Evolutionary conservation across 2,888 invertebrate genomes (phyloP).

Genomic region (Endomychus coccineus): DNA sequence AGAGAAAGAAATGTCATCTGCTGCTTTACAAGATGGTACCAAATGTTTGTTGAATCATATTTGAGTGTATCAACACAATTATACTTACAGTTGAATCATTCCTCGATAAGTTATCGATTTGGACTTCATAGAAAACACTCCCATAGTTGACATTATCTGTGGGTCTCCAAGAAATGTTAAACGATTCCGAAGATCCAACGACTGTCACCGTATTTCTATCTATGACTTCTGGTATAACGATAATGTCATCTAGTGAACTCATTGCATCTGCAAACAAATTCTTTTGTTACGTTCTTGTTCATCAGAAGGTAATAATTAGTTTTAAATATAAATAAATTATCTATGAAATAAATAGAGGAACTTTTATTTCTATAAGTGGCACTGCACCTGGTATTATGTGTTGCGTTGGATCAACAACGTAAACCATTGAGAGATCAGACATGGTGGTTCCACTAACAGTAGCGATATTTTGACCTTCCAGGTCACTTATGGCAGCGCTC

Average conservation of each 20-base stretch:
- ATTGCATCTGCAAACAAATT: too few relatives aligned
- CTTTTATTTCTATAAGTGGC: conserved; percentile 23
- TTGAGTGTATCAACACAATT: too few relatives aligned
- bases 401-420: conserved; percentile 61
- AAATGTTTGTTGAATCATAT: too few relatives aligned
- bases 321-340: background rate
- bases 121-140: conserved; percentile 74
- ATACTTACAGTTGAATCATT: conserved; percentile 49
- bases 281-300: too few relatives aligned
- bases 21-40: too few relatives aligned
- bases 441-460: conserved; percentile 57
- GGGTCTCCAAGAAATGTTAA: conserved; percentile 78
- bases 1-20: background rate
- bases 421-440: conserved; percentile 59
- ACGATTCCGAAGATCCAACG: conserved; percentile 68
- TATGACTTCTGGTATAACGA: conserved; percentile 70
- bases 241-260: conserved; percentile 45
- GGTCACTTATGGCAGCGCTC: conserved; percentile 68
- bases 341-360: background rate
- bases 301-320: too few relatives aligned
- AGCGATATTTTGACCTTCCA: conserved; percentile 66
- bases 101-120: conserved; percentile 53
- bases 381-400: conserved; percentile 19
- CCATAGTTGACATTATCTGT: conserved; percentile 70
- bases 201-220: conserved; percentile 59